Evolutionary conservation across 92 coral and sea anemone species (phyloP), one percentile per base, ranked within the genome.

Genomic region (Porites lobata): DNA sequence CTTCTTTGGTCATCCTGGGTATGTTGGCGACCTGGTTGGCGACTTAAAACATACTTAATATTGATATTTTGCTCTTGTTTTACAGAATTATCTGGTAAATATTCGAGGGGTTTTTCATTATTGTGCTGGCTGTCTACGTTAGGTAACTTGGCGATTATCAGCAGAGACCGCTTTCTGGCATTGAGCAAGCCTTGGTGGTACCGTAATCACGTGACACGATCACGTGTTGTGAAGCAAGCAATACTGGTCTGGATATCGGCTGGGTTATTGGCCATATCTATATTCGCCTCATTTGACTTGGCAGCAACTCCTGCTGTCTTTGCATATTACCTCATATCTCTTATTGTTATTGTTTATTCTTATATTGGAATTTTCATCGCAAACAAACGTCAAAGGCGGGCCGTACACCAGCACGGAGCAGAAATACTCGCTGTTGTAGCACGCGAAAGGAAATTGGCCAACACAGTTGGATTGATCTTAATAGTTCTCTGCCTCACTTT

Each of bases 341-440:
- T 69, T 12, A 3, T 26, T n/a, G 9, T 32, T 8, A 69, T 69
- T 6, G 7, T 69, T 32, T 69, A 12, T 1, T 69, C 51, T 9
- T 69, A 69, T 17, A 11, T 69, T 69, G 75, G 53, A 29, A 69
- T 69, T 20, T 32, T 69, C 8, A 69, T 69, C 54, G 75, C 75
- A 69, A 69, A 69, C n/a, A 32, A 7, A 13, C 75, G 75, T 19
- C 75, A 69, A 32, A 32, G 51, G n/a, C 51, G 17, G n/a, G 51
- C 20, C 54, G 17, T 69, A 29, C 72, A 67, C 24, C 50, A 19
- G 15, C 72, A 67, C 3, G 12, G 72, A 67, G 50, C 38, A 26
- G n/a, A 15, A 13, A 32, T 26, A 5, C 51, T 32, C 75, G 75
- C 75, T 11, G 10, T 17, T 4, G 12, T 69, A 12, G 6, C 14